Conservation (phyloP, 2,888 invertebrate genomes). For the Acronicta psi region DNA sequence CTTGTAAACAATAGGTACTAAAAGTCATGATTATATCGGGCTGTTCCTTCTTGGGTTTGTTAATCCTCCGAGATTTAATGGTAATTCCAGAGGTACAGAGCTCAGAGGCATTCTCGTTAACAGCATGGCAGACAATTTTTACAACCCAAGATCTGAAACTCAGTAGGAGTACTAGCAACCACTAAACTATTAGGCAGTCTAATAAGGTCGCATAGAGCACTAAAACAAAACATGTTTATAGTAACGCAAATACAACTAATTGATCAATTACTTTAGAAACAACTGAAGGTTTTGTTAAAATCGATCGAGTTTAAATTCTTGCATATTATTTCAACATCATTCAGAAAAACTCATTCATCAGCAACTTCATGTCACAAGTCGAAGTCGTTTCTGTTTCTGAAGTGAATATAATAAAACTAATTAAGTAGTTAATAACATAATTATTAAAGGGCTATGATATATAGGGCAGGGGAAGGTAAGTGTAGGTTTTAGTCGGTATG, state of each 20-base stretch:
- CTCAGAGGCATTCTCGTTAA: too few species aligned
- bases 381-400: too few species aligned
- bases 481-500: too few species aligned
- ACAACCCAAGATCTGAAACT: too few species aligned
- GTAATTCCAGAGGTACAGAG: too few species aligned
- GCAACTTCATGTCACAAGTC: not conserved
- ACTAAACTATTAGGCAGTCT: too few species aligned
- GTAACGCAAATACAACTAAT: conserved; percentile 7
- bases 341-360: conserved; percentile 1
- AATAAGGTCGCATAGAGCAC: conserved; percentile 4
- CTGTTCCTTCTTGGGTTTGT: too few species aligned
- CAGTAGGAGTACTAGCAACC: too few species aligned
- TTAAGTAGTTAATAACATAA: conserved; percentile 1
- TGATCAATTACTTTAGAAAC: conserved; percentile 23
- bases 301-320: conserved; percentile 11
- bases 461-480: too few species aligned
- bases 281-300: conserved; percentile 15
- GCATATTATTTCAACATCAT: not conserved
- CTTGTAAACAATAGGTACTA: too few species aligned
- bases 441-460: conserved; percentile 13
- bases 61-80: too few species aligned
- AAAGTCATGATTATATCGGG: not conserved
- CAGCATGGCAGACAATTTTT: too few species aligned
- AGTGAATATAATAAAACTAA: not conserved
- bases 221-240: conserved; percentile 6